These are phyloP conservation scores for Oxytorus armatus DNA, from an alignment of 2,888 invertebrate genomes.

Conservation along the genomic window DNA sequence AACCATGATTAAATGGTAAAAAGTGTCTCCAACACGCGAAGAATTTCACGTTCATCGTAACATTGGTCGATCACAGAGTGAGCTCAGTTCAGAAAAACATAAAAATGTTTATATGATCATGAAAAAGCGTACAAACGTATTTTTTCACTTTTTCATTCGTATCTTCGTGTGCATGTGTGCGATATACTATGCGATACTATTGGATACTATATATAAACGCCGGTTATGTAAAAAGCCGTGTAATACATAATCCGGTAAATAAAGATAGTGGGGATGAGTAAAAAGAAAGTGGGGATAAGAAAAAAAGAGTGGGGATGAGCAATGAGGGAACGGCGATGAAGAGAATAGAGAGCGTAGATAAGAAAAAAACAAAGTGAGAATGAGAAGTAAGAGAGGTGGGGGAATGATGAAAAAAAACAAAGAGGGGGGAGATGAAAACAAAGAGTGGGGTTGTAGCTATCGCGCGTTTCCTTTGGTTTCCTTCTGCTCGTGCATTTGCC, in stretches of 20 bases:
- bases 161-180: background rate
- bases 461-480: slow-evolving; percentile 11
- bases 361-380: background rate
- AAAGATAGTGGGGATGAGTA: background rate
- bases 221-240: slow-evolving; percentile 44
- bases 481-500: slow-evolving; percentile 38
- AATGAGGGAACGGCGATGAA: background rate
- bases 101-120: background rate
- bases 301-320: background rate
- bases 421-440: background rate
- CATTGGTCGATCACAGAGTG: slow-evolving; percentile 3
- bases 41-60: slow-evolving; percentile 41
- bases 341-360: background rate
- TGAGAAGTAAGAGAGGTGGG: background rate
- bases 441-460: slow-evolving; percentile 11
- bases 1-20: slow-evolving; percentile 14
- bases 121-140: background rate
- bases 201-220: slow-evolving; percentile 10
- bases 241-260: slow-evolving; percentile 24
- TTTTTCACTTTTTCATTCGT: slow-evolving; percentile 12
- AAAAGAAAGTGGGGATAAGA: background rate
- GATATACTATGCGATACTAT: too few species aligned
- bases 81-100: background rate
- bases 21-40: slow-evolving; percentile 26
- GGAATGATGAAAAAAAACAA: background rate